Base-by-base conservation (phyloP, 2,888 invertebrate species). In the Polymixis flavicincta region DNA sequence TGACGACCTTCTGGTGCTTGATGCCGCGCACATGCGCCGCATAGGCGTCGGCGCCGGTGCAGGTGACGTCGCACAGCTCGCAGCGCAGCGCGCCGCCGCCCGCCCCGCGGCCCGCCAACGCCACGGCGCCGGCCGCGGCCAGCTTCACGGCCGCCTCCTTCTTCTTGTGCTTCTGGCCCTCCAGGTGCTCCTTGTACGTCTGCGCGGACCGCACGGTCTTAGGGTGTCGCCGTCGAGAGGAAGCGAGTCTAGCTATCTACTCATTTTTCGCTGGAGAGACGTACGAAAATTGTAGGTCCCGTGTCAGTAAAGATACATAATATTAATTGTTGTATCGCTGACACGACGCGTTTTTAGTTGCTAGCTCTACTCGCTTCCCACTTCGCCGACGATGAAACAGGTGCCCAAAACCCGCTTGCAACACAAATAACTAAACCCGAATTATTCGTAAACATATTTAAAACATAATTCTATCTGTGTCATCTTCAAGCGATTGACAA, bases 161-260 rank as follows among this genome's bases (percentile, higher is more conserved):
- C 97, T 99, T 99, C 97, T 99, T 99, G 96, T 99, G 99, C 95
- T 99, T 99, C 95, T 99, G 99, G 0, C 99, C 99, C 93, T 99
- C 99, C 92, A 99, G 97, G 97, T 99, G 99, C 94, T 99, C 99
- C 85, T 96, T 96, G 94, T 96, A 96, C 0, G 96, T 96, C 96
- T 95, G 91, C 17, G 5, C 25, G 17, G 7, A 1, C 19, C 8
- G 1, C 13, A 0, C 32, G 22, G 22, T 22, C 2, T 37, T 37
- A 11, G 6, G 17, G 42, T 42, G 8, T 0, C 60, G 1, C 3
- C 14, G 22, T 22, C 4, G 32, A 22, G 42, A 42, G n/a, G 61
- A 9, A 42, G 37, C n/a, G 37, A 42, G 32, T 32, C 37, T 22
- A 25, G 32, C 60, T 61, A 17, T 19, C 42, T 6, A 45, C 25